Percentiles rank a stretch among this genome's conserved stretches.
Conservation (phyloP, 2,113 vertebrate genomes). For the Channa maculata region DNA sequence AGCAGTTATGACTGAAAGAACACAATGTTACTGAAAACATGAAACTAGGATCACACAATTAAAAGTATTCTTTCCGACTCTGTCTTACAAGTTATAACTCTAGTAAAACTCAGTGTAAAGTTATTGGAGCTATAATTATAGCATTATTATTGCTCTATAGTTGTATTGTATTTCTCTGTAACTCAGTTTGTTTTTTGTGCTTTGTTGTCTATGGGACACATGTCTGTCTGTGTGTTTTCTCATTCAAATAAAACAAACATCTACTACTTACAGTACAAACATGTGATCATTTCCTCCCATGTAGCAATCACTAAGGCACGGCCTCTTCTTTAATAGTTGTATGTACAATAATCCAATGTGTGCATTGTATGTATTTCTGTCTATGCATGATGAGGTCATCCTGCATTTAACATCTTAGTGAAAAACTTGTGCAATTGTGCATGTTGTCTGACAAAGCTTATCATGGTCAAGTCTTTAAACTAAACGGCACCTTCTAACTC, state of each 20-base stretch:
- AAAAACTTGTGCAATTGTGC: conserved; percentile 72
- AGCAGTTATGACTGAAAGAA: conserved; percentile 77
- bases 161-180: conserved; percentile 41
- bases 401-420: conserved; percentile 41
- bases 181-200: conserved; percentile 61
- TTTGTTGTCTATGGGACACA: conserved; percentile 43
- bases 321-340: conserved; percentile 12
- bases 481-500: conserved; percentile 29
- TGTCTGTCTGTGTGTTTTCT: conserved; percentile 23
- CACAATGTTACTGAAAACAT: conserved; percentile 60
- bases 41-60: conserved; percentile 46
- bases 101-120: conserved; percentile 46
- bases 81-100: conserved; percentile 50
- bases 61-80: conserved; percentile 62
- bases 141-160: conserved; percentile 27
- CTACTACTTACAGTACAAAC: conserved; percentile 1
- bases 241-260: conserved; percentile 27
- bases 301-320: background rate
- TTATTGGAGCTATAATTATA: conserved; percentile 40
- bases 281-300: conserved; percentile 5
- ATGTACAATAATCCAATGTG: conserved; percentile 42
- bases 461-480: conserved; percentile 62
- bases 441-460: conserved; percentile 70
- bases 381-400: conserved; percentile 42
- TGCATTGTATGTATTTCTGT: conserved; percentile 26